Conservation (phyloP, 2,113 vertebrate genomes). For the Phocoena phocoena region DNA sequence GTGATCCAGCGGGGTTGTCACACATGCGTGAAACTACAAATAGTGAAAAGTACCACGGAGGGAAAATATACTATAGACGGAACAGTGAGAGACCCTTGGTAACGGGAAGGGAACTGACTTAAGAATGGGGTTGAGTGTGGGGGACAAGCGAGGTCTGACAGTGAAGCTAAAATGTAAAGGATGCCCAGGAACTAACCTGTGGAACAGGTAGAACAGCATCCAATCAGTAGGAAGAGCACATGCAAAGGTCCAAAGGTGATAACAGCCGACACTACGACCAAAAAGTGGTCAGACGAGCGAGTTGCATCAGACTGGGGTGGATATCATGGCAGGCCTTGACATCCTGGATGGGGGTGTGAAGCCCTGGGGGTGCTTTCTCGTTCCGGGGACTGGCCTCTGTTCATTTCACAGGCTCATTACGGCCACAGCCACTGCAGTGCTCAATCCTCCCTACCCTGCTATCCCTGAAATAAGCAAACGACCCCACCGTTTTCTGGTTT, state of each 20-base stretch:
- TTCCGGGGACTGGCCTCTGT: not conserved
- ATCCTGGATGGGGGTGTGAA: not conserved
- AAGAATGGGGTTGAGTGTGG: not conserved
- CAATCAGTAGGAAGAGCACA: not conserved
- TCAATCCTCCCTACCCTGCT: not conserved
- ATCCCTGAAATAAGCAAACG: not conserved
- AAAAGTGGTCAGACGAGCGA: not conserved
- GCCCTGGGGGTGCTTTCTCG: not conserved
- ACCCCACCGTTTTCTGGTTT: not conserved
- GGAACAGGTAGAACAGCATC: not conserved
- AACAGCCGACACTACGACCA: too few species aligned
- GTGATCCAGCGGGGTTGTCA: too few species aligned
- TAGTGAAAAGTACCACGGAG: not conserved
- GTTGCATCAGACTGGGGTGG: not conserved
- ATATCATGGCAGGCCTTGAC: not conserved
- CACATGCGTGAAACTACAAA: accelerated
- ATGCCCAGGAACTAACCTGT: not conserved
- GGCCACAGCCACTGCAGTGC: not conserved
- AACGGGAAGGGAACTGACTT: not conserved
- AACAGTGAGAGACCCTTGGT: not conserved
- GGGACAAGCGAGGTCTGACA: too few species aligned
- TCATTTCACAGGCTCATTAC: not conserved
- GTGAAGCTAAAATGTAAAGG: not conserved
- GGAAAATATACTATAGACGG: not conserved
- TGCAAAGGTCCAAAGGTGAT: not conserved